Evolutionary conservation across 2,113 vertebrate genomes (phyloP), one percentile per base, ranked within the genome.

Genomic region (Anoura caudifer): DNA sequence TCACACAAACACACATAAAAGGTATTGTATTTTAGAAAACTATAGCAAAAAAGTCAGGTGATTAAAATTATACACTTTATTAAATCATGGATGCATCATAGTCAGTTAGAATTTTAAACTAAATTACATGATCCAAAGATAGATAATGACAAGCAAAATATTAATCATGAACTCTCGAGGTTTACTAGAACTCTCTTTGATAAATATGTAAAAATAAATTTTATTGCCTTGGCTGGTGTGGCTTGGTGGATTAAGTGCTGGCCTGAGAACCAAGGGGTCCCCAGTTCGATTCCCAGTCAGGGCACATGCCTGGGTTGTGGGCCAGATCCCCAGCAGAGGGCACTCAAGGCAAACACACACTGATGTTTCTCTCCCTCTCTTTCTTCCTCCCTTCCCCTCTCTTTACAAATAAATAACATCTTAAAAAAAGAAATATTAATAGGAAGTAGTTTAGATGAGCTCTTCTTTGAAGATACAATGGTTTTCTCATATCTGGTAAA

Each of bases 101-200:
- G 63, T 16, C 70, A 79, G 89, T 92, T 92, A 90, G 94, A 36
- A 76, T 87, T 92, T 97, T 92, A 73, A 96, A 67, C 20, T 92
- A 90, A 92, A 87, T 92, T 13, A 80, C 43, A 79, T 4, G 56
- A 90, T 96, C 45, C 38, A 96, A 90, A 95, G 80, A 94, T 28
- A 90, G 75, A 79, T 91, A 47, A 79, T 87, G 47, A 43, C 3
- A 80, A 84, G 38, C 2, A 50, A 83, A 87, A 70, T 75, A 22
- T 70, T 83, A 77, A 95, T 54, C 45, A 94, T 63, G 73, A 96
- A 31, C 12, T 67, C 3, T 45, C 56, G 22, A 38, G 4, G 50
- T 90, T 87, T 38, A 43, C 43, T 76, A 16, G 0, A 94, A 90
- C 22, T 75, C 4, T 50, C 20, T 86, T 63, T 81, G 33, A 91